These are phyloP conservation scores for Phyllostomus hastatus DNA, from an alignment of 2,113 vertebrate species.

Conservation along the genomic window DNA sequence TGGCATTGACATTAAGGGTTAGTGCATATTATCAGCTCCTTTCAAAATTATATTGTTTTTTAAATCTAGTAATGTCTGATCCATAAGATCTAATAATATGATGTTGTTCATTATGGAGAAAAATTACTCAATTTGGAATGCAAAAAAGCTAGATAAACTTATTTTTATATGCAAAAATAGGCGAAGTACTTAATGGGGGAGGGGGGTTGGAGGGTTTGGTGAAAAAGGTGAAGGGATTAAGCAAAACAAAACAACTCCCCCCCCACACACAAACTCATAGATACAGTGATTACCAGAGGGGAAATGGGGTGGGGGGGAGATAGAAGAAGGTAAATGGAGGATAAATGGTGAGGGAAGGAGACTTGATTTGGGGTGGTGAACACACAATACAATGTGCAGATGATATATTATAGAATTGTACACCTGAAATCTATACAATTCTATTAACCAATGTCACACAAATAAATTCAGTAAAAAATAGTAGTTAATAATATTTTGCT, in stretches of 20 bases:
- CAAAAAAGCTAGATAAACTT: constrained; percentile 45
- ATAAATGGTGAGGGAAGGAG: not conserved
- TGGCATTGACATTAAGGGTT: constrained; percentile 63
- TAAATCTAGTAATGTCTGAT: constrained; percentile 55
- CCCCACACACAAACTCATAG: not conserved
- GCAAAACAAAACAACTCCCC: not conserved
- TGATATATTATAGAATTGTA: not conserved
- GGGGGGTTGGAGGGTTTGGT: not conserved
- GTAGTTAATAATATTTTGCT: constrained; percentile 41
- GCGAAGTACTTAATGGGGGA: constrained; percentile 36
- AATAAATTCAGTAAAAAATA: not conserved
- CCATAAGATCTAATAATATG: constrained; percentile 52
- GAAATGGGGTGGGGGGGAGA: not conserved
- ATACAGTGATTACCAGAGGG: not conserved
- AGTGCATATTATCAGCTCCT: constrained; percentile 57
- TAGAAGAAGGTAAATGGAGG: not conserved
- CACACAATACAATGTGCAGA: not conserved
- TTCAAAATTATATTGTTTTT: constrained; percentile 61
- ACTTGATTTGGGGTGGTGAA: not conserved
- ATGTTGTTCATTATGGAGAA: constrained; percentile 53
- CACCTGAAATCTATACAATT: not conserved
- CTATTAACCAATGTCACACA: not conserved
- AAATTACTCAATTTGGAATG: constrained; percentile 65
- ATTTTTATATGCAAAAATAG: constrained; percentile 58
- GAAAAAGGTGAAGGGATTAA: not conserved